Evolutionary conservation across 2,113 vertebrate species (phyloP), one percentile per base, ranked within the genome.

Genomic region (Dasypus novemcinctus): DNA sequence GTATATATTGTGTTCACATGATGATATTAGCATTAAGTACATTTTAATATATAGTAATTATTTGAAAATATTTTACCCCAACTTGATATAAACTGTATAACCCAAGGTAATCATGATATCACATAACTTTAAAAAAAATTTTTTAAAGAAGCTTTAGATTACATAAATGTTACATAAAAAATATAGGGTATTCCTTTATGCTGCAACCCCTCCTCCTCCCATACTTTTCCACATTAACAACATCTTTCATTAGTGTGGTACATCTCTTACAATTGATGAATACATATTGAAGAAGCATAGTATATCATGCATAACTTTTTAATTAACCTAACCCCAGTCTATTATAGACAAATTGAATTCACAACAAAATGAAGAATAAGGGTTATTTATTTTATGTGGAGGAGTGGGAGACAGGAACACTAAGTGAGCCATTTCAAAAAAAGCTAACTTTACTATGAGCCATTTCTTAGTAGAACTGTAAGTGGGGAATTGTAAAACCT

Each of bases 331-430:
- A 33, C 25, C 20, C 18, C 33, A 82, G 87, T 7, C 31, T 78
- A 91, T 82, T 91, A 75, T 83, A 20, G 25, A 85, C 17, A 64
- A 85, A 85, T 12, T 75, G 5, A 85, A 90, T 90, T 94, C 38
- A 86, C 25, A 93, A 38, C 18, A 97, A 88, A 93, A 76, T 94
- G 27, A 94, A 96, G 21, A 96, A 87, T 14, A 5, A 54, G 27
- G 4, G 20, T 74, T 64, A 59, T 43, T 93, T 72, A 13, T 80
- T 93, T 97, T 46, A 54, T 27, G 59, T n/a, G 27, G 31, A 2
- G 46, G 20, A 74, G 20, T 36, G 5, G 87, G 1, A 15, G 3
- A 87, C 14, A 71, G 23, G 3, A 68, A 66, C 33, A 59, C 38
- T 61, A 36, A 83, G 21, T 36, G 29, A 78, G 29, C 21, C 57